These are phyloP conservation scores for Nannospalax galili DNA, from an alignment of 2,113 vertebrate species.

Conservation along the genomic window DNA sequence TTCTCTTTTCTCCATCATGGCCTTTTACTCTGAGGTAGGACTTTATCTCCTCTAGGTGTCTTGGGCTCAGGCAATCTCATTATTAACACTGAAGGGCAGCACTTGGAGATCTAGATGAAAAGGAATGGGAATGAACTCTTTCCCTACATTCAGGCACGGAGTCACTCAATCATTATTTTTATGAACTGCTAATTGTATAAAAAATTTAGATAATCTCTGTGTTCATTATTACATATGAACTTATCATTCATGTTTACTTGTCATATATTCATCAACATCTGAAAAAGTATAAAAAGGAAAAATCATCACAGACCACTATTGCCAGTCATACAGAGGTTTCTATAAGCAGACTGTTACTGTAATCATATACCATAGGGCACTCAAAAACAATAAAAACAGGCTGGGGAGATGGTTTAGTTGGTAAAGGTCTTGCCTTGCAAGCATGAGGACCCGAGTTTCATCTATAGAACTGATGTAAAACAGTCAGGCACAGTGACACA, in stretches of 20 bases:
- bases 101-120: not conserved
- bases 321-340: not conserved
- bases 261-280: conserved; percentile 36
- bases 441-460: not conserved
- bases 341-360: not conserved
- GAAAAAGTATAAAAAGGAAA: not conserved
- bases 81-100: not conserved
- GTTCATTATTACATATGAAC: not conserved
- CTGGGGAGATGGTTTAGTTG: not conserved
- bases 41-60: not conserved
- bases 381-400: conserved; percentile 19
- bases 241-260: not conserved
- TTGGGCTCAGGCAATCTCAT: conserved; percentile 16
- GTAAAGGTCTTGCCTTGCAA: too few relatives aligned
- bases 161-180: conserved; percentile 15
- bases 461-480: not conserved
- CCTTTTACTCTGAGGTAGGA: conserved; percentile 29
- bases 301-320: not conserved
- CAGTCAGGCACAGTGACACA: not conserved
- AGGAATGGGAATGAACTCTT: conserved; percentile 24
- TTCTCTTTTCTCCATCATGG: not conserved
- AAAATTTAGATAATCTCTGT: conserved; percentile 28
- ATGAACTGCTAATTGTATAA: not conserved
- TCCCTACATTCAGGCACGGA: not conserved
- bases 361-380: not conserved